Percentiles rank a stretch among this genome's conserved stretches.
Conservation (phyloP, 1,140 invertebrate genomes). For the Aethina tumida region DNA sequence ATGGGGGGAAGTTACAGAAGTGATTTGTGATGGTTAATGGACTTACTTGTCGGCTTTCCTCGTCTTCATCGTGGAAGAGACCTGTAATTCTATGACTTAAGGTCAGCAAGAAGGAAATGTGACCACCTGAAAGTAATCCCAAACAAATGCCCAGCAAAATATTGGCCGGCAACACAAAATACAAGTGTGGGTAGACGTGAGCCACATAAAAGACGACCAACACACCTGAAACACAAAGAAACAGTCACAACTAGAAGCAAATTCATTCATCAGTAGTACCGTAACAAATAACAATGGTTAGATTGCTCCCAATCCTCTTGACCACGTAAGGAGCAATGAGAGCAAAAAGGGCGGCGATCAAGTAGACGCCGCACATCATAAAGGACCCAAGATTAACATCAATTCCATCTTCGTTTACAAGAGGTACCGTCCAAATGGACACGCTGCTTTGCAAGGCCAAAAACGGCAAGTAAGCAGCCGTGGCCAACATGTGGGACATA, state of each 20-base stretch:
- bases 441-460: conserved; percentile 48
- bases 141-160: conserved; percentile 46
- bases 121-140: conserved; percentile 44
- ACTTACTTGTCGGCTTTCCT: conserved; percentile 28
- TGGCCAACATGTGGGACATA: conserved; percentile 46
- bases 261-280: conserved; percentile 11
- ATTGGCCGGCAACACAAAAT: conserved; percentile 48
- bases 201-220: conserved; percentile 41
- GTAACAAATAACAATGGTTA: conserved; percentile 34
- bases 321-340: conserved; percentile 44
- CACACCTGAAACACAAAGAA: conserved; percentile 10
- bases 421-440: conserved; percentile 37
- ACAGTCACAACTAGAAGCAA: neutral
- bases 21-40: too few relatives aligned
- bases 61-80: conserved; percentile 43
- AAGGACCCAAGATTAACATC: conserved; percentile 23
- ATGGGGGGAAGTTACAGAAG: conserved; percentile 7
- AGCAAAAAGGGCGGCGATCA: conserved; percentile 43
- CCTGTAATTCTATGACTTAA: conserved; percentile 47
- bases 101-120: conserved; percentile 47
- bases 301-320: conserved; percentile 43
- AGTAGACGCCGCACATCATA: conserved; percentile 42
- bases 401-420: conserved; percentile 3
- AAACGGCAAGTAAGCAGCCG: conserved; percentile 52
- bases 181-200: conserved; percentile 52